A percentile compares a stretch with the other conserved stretches of the same genome.
Evolutionary conservation across 2,888 invertebrate genomes (phyloP).

Genomic region (Agriopis aurantiaria): DNA sequence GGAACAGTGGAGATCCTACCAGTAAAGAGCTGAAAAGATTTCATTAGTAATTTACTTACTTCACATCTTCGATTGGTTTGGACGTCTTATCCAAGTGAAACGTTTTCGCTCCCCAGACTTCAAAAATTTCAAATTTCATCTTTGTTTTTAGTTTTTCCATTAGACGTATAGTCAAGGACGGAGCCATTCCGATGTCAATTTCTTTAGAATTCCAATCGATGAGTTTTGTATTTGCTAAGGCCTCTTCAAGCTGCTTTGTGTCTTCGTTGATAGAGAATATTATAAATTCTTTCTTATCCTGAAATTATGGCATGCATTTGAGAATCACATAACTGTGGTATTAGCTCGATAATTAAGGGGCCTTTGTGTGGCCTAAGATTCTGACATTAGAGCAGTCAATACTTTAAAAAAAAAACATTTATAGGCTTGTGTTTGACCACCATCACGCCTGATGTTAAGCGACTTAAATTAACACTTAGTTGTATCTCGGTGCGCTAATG

Average conservation of each 20-base stretch:
- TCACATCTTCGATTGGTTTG: conserved; percentile 40
- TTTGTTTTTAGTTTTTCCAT: conserved; percentile 34
- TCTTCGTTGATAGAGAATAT: conserved; percentile 49
- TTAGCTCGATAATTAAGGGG: not conserved
- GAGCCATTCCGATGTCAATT: conserved; percentile 24
- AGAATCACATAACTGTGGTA: not conserved
- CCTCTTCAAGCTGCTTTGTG: conserved; percentile 52
- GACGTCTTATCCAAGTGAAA: conserved; percentile 32
- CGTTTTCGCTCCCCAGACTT: conserved; percentile 38
- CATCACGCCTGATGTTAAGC: too few species aligned
- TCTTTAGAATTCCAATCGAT: conserved; percentile 50
- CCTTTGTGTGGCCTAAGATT: too few species aligned
- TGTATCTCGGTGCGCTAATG: too few species aligned
- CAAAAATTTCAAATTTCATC: conserved; percentile 35
- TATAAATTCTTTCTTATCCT: conserved; percentile 41
- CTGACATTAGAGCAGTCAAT: too few species aligned
- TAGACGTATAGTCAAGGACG: conserved; percentile 38
- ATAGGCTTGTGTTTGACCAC: too few species aligned
- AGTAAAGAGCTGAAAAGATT: not conserved
- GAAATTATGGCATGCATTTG: conserved; percentile 16
- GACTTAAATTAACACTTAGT: too few species aligned
- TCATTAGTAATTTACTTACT: conserved; percentile 26
- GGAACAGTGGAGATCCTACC: too few species aligned
- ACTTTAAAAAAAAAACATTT: too few species aligned
- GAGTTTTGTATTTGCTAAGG: conserved; percentile 49